Percentiles rank a stretch among this genome's conserved stretches.
Evolutionary conservation across 2,888 invertebrate species (phyloP).

Genomic region (Encarsia formosa): DNA sequence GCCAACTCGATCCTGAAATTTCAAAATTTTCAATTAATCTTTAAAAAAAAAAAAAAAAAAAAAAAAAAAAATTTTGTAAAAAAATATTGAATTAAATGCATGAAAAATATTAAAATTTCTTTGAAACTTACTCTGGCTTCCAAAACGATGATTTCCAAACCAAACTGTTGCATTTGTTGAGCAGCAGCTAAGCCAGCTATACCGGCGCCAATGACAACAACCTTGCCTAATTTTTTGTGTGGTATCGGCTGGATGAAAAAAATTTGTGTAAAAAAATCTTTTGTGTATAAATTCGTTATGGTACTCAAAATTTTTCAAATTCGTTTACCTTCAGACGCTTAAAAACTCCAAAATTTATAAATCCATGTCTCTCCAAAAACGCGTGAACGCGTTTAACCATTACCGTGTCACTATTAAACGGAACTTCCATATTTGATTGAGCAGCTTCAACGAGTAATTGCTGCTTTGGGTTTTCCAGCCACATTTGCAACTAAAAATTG

Average conservation of each 20-base stretch:
- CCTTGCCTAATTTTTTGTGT: slow-evolving; percentile 55
- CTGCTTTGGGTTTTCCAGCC: slow-evolving; percentile 92
- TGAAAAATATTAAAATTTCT: neutral
- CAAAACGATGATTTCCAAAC: slow-evolving; percentile 88
- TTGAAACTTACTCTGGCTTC: slow-evolving; percentile 61
- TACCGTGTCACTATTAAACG: slow-evolving; percentile 88
- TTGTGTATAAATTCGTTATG: too few relatives aligned
- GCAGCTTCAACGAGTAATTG: slow-evolving; percentile 82
- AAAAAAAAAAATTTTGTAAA: neutral
- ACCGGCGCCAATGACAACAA: slow-evolving; percentile 70
- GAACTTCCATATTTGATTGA: slow-evolving; percentile 77
- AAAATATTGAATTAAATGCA: neutral
- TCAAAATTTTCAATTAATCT: neutral
- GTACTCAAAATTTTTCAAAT: neutral
- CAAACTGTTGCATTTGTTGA: slow-evolving; percentile 90
- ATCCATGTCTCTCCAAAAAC: slow-evolving; percentile 92
- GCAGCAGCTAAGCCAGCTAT: slow-evolving; percentile 94
- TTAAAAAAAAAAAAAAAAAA: neutral
- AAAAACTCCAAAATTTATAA: slow-evolving; percentile 96
- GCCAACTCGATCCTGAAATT: slow-evolving; percentile 78
- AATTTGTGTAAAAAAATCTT: slow-evolving; percentile 26
- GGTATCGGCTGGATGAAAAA: slow-evolving; percentile 47
- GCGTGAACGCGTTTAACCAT: slow-evolving; percentile 81
- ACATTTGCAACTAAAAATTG: slow-evolving; percentile 69
- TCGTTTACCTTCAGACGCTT: slow-evolving; percentile 70